Conservation (phyloP, 2,888 invertebrate genomes). For the Gastrophysa polygoni region DNA sequence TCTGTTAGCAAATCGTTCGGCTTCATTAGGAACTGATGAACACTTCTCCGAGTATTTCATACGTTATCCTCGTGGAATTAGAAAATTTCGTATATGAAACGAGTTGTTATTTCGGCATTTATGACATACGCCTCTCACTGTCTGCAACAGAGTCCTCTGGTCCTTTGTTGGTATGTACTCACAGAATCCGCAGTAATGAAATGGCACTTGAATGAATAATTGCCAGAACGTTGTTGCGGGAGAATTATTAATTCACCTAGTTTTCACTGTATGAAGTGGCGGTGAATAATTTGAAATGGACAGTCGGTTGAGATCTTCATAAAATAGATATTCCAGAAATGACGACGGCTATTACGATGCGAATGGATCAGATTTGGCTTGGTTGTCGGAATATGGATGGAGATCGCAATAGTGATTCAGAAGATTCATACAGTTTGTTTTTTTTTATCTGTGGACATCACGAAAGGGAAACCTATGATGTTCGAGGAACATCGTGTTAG, state of each 20-base stretch:
- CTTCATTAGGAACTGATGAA: too few relatives aligned
- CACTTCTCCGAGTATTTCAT: too few relatives aligned
- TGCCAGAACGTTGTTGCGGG: conserved; percentile 9
- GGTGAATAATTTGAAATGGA: conserved; percentile 1
- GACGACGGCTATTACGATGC: too few relatives aligned
- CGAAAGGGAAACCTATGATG: too few relatives aligned
- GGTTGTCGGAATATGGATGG: too few relatives aligned
- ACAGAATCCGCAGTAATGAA: neutral
- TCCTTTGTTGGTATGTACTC: neutral
- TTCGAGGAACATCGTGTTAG: too few relatives aligned
- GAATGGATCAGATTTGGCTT: too few relatives aligned
- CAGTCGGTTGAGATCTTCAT: neutral
- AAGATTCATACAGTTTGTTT: too few relatives aligned
- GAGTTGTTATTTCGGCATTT: neutral
- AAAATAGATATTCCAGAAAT: too few relatives aligned
- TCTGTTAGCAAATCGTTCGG: too few relatives aligned
- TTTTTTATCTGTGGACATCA: too few relatives aligned
- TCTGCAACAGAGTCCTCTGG: neutral
- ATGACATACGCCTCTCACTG: conserved; percentile 1
- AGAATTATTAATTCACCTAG: conserved; percentile 16
- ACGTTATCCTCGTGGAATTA: neutral
- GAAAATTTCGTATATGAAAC: neutral
- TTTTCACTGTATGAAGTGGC: conserved; percentile 15
- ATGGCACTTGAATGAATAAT: neutral
- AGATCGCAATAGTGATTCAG: too few relatives aligned